Conservation (phyloP, 1,140 invertebrate species). For the Orchestia grillus region DNA sequence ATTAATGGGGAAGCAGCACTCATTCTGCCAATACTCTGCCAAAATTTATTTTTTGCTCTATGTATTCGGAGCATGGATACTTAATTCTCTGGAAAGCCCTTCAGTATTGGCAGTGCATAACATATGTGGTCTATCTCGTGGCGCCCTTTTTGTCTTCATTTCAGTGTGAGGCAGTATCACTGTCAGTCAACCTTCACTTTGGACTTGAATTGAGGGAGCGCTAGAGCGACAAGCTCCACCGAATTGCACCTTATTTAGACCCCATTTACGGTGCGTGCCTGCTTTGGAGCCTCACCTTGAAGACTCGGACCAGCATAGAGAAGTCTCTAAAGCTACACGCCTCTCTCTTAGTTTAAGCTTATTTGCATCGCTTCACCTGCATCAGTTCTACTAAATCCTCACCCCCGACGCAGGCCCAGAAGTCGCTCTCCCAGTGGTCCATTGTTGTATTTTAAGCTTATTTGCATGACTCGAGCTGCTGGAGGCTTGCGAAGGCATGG, state of each 20-base stretch:
- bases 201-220: background rate
- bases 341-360: background rate
- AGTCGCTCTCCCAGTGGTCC: background rate
- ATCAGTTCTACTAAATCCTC: background rate
- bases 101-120: too few relatives aligned
- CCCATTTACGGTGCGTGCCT: background rate
- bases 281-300: background rate
- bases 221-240: background rate
- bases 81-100: too few relatives aligned
- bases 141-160: too few relatives aligned
- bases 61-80: too few relatives aligned
- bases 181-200: background rate
- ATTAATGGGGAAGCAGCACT: too few relatives aligned
- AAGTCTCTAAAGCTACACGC: background rate
- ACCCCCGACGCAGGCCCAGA: background rate
- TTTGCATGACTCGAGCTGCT: background rate
- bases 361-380: background rate
- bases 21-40: too few relatives aligned
- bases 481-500: background rate
- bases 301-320: background rate
- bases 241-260: background rate
- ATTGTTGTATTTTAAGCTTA: slow-evolving; percentile 10
- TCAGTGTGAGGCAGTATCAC: background rate
- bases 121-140: too few relatives aligned
- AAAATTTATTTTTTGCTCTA: too few relatives aligned